phyloP scores from a whole-genome alignment of 2,113 vertebrate species.

The Chrysemys picta region DNA sequence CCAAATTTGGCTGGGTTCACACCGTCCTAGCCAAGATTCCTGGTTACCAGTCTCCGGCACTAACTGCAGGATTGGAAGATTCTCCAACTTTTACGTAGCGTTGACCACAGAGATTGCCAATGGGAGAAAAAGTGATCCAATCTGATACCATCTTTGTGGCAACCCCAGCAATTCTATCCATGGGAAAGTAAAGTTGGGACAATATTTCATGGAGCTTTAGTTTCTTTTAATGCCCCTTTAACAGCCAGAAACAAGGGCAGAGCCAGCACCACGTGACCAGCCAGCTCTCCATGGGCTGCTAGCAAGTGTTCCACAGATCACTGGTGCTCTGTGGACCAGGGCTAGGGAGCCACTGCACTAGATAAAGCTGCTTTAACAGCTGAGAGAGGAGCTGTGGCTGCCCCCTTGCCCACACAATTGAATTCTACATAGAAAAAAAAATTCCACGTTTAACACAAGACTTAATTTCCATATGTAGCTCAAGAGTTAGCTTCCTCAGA shows the following conservation, averaged over 20 bases:
- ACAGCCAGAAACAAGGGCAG: background rate
- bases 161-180: background rate
- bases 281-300: background rate
- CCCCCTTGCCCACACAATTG: background rate
- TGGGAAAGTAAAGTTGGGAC: background rate
- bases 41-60: background rate
- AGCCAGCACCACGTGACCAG: background rate
- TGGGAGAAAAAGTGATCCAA: background rate
- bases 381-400: background rate
- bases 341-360: fast-evolving
- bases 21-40: background rate
- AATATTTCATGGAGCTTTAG: background rate
- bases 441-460: background rate
- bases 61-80: background rate
- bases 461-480: background rate
- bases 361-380: background rate
- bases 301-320: fast-evolving
- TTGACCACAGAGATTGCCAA: background rate
- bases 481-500: background rate
- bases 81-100: background rate
- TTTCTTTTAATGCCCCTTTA: background rate
- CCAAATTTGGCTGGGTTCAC: background rate
- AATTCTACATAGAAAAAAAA: fast-evolving
- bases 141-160: background rate
- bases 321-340: background rate